These are phyloP conservation scores for Mus minutoides DNA, from an alignment of 2,797 vertebrate genomes.

Conservation along the genomic window DNA sequence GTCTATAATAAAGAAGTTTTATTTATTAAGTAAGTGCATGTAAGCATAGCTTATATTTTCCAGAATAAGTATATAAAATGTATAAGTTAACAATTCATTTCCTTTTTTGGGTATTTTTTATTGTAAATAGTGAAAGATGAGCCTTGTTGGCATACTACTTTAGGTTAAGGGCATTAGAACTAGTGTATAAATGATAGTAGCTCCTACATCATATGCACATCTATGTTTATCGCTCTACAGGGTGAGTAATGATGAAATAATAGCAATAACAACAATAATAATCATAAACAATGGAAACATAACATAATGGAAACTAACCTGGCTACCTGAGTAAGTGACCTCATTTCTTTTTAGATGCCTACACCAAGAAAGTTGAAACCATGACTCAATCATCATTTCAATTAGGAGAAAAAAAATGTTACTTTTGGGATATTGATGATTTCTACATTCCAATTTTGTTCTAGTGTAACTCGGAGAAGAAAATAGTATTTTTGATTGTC, in stretches of 20 bases:
- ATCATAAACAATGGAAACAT: background rate
- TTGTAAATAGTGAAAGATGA: conserved; percentile 27
- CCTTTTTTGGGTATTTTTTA: background rate
- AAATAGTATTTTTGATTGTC: conserved; percentile 1
- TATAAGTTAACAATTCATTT: background rate
- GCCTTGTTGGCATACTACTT: background rate
- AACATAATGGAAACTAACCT: background rate
- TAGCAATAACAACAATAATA: background rate
- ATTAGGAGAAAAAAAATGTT: background rate
- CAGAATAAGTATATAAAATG: background rate
- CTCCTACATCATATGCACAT: background rate
- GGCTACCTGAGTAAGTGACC: background rate
- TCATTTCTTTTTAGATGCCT: background rate
- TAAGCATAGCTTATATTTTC: background rate
- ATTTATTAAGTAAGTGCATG: background rate
- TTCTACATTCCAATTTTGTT: conserved; percentile 42
- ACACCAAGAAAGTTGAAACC: background rate
- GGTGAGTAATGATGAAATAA: background rate
- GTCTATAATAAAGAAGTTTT: background rate
- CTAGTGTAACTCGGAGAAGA: background rate
- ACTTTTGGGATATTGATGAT: background rate
- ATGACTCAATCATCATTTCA: background rate
- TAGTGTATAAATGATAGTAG: background rate
- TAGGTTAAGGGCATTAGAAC: background rate
- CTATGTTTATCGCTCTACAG: background rate